Evolutionary conservation across 2,888 invertebrate species (phyloP), one percentile per base, ranked within the genome.

Genomic region (Philereme transversata): DNA sequence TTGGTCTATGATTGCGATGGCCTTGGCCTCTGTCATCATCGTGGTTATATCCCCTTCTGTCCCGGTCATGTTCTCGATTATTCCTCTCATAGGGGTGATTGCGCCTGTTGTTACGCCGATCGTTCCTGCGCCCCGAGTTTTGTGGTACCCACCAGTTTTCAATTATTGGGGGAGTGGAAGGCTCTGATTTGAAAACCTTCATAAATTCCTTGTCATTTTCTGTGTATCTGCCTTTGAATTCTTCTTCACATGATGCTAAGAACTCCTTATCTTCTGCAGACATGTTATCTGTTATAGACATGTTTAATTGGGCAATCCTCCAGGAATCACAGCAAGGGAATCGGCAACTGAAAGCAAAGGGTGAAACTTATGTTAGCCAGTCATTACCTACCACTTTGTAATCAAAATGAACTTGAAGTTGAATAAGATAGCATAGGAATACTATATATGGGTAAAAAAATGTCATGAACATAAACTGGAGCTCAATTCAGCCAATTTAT

Each of bases 151-250:
- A 82, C 94, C 94, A 95, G 9, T 93, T 91, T 54, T 94, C 94
- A 8, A 95, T 72, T 8, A 95, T 91, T 5, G 95, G 95, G 4
- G 95, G 95, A 7, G 65, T 77, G 7, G 90, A 87, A 2, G 81
- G 75, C 11, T 87, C 83, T 9, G 86, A 81, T 64, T 87, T 88
- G 48, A 79, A 86, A 2, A 88, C 84, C 74, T 85, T 88, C 87
- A 94, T 93, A 75, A 94, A 96, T 54, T 94, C 94, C 49, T 86
- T 86, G 84, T 96, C 95, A 5, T 93, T 90, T 40, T 94, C 93
- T 43, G 95, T 94, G 71, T 88, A 95, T 65, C 95, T 93, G 62
- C 93, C 83, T 69, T 93, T 91, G 51, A 95, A 93, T 75, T 94
- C 94, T 62, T 93, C 92, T 73, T 95, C 95, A 75, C 94, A 95